These are phyloP conservation scores for Stichodactyla mertensii DNA, from an alignment of 64 coral and sea anemone species.

Conservation along the genomic window DNA sequence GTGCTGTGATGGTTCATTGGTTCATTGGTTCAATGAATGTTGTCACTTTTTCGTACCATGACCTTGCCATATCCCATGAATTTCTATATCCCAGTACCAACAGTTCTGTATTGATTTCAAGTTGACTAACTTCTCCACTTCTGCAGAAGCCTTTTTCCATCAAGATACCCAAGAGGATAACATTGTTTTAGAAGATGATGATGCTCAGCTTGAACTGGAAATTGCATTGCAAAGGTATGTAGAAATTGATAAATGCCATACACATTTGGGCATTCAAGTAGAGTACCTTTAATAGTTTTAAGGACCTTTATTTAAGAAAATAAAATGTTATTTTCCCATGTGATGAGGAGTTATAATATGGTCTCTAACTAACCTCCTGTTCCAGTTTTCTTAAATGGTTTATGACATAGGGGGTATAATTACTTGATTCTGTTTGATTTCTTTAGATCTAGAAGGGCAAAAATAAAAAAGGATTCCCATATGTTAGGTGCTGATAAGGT, in stretches of 20 bases:
- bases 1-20: background rate
- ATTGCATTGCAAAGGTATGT: slow-evolving; percentile 52
- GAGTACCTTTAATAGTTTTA: too few species aligned
- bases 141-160: slow-evolving; percentile 19
- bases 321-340: too few species aligned
- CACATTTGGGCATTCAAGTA: too few species aligned
- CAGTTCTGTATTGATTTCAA: background rate
- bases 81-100: too few species aligned
- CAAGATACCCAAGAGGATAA: slow-evolving; percentile 18
- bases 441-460: slow-evolving; percentile 47
- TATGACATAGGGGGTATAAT: background rate
- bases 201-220: slow-evolving; percentile 59
- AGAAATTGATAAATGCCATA: background rate
- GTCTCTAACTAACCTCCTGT: too few species aligned
- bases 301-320: too few species aligned
- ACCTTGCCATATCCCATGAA: too few species aligned
- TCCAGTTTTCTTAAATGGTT: too few species aligned
- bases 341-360: too few species aligned
- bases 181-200: slow-evolving; percentile 55
- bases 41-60: too few species aligned
- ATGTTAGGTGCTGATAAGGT: background rate
- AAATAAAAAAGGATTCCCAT: slow-evolving; percentile 32
- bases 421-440: background rate
- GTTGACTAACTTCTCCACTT: background rate
- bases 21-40: background rate